These are phyloP conservation scores for Leptura quadrifasciata DNA, from an alignment of 2,888 invertebrate species.

Conservation along the genomic window DNA sequence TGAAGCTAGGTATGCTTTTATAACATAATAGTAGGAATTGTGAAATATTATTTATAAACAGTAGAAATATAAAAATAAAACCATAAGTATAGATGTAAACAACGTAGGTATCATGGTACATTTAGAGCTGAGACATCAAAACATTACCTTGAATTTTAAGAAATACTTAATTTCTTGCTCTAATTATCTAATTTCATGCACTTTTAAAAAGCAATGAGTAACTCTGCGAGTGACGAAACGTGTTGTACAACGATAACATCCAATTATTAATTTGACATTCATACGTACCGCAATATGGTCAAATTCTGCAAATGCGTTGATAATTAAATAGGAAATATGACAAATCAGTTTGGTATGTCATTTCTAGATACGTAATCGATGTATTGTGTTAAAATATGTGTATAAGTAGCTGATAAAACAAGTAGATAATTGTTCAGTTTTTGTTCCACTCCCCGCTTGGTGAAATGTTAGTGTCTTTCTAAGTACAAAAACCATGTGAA, in stretches of 20 bases:
- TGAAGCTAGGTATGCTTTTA: background rate
- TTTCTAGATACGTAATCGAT: background rate
- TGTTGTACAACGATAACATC: constrained; percentile 1
- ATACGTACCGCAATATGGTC: constrained; percentile 4
- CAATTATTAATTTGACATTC: constrained; percentile 25
- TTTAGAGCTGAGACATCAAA: constrained; percentile 27
- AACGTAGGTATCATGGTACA: background rate
- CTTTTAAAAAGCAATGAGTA: too few relatives aligned
- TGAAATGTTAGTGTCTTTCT: too few relatives aligned
- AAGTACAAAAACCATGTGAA: too few relatives aligned
- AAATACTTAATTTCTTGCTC: background rate
- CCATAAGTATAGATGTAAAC: background rate
- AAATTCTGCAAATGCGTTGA: background rate
- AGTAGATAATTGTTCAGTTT: too few relatives aligned
- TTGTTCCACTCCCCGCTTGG: too few relatives aligned
- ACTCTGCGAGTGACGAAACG: constrained; percentile 18
- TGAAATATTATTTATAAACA: background rate
- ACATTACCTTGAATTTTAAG: constrained; percentile 32
- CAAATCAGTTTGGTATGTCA: background rate
- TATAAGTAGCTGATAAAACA: background rate
- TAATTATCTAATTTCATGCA: too few relatives aligned
- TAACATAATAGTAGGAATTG: too few relatives aligned
- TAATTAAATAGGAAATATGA: constrained; percentile 10
- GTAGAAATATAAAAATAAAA: background rate
- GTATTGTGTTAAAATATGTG: background rate